These are phyloP conservation scores for Tachyglossus aculeatus DNA, from an alignment of 2,797 vertebrate species.

Conservation along the genomic window DNA sequence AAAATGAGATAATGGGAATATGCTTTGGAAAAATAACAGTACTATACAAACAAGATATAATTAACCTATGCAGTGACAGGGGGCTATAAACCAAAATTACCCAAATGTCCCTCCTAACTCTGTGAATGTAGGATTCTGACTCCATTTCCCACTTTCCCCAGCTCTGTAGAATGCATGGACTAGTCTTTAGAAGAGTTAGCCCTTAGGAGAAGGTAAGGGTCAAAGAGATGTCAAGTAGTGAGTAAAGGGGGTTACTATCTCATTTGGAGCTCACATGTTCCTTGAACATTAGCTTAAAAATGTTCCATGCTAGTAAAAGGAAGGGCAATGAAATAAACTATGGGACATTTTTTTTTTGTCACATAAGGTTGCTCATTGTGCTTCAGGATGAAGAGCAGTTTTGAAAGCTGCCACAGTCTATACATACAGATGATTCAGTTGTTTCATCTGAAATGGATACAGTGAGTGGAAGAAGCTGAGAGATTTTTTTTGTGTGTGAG, in stretches of 20 bases:
- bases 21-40: too few species aligned
- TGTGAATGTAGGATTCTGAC: too few species aligned
- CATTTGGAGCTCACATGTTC: not conserved
- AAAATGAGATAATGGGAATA: too few species aligned
- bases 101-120: too few species aligned
- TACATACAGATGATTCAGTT: not conserved
- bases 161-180: too few species aligned
- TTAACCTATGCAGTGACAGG: too few species aligned
- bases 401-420: not conserved
- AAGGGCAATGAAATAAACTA: too few species aligned
- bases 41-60: too few species aligned
- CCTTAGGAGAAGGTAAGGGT: not conserved
- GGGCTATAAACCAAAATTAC: too few species aligned
- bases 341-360: not conserved
- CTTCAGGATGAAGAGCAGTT: not conserved
- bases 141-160: too few species aligned
- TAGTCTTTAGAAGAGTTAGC: not conserved
- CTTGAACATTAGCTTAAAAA: not conserved
- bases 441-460: not conserved
- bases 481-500: not conserved
- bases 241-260: not conserved
- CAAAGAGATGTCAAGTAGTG: not conserved
- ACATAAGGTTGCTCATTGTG: not conserved
- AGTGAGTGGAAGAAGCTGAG: not conserved
- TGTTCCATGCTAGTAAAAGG: not conserved